Base-by-base conservation (phyloP, 2,888 invertebrate species). In the Endomychus coccineus region DNA sequence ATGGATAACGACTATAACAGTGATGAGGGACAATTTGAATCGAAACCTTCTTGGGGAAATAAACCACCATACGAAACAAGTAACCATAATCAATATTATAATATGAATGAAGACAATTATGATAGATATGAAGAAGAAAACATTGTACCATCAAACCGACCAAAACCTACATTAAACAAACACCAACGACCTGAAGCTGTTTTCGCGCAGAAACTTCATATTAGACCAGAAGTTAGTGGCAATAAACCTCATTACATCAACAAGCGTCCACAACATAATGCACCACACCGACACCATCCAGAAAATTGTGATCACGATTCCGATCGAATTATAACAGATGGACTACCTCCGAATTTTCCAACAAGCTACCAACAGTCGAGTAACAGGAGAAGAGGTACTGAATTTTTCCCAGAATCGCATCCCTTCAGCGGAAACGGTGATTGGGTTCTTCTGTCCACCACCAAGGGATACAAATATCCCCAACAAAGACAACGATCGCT, bases 381-480 rank as follows among this genome's bases (percentile, higher is more conserved):
- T 16, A 48, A 52, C 24, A 48, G 56, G 13, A 40, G 60, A 13
- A 39, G 50, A 35, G 55, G 57, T 3, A 45, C 54, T 3, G 56
- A 58, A n/a, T 49, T 53, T 2, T 73, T 75, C 52, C 73, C 77
- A 1, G 61, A 68, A 2, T 70, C 72, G 2, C 73, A 79, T 57
- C 81, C 82, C 1, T 69, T 74, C 1, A 70, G 71, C 41, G 79
- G 80, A 1, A 79, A 83, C 40, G 85, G 85, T 1, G 80, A 83
- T 49, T 85, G 85, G 85, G 77, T 85, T 2, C 64, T 85, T 2
- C 62, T 85, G 4, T 83, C 83, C 1, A 83, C 83, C 3, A 85
- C 84, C 7, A 81, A 83, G 64, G 84, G 84, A 1, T 84, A 83
- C 54, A 74, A 76, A 40, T 71, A 72, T 35, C 68, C 68, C 2